These are phyloP conservation scores for Ladona fulva DNA, from an alignment of 1,140 invertebrate genomes.

Conservation along the genomic window DNA sequence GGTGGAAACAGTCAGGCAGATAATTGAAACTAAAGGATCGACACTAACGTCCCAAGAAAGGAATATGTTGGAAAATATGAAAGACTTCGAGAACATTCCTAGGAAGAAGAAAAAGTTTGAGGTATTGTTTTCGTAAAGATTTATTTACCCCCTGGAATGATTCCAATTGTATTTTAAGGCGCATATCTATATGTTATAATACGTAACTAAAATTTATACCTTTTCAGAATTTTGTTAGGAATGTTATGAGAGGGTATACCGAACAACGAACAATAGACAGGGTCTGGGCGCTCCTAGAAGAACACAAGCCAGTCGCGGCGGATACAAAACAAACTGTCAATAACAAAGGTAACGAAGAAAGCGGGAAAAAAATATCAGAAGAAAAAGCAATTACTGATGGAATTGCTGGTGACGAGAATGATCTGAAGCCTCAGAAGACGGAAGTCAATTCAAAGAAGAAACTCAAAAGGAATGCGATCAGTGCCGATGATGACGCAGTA, in stretches of 20 bases:
- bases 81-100: slow-evolving; percentile 10
- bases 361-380: no score
- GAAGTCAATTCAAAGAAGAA: neutral
- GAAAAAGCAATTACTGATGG: neutral
- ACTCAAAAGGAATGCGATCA: neutral
- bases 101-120: neutral
- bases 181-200: no score
- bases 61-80: neutral
- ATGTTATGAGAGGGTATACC: neutral
- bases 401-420: neutral
- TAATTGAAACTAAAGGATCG: neutral
- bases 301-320: neutral
- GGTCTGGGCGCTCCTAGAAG: neutral
- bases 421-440: neutral
- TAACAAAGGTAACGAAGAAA: no score
- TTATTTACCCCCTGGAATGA: no score
- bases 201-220: no score
- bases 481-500: neutral
- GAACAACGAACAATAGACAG: neutral
- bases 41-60: neutral
- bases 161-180: no score
- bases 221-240: neutral
- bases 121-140: neutral
- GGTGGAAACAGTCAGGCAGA: neutral
- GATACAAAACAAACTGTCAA: no score